phyloP scores from a whole-genome alignment of 2,797 vertebrate species.

The Crenuchus spilurus region DNA sequence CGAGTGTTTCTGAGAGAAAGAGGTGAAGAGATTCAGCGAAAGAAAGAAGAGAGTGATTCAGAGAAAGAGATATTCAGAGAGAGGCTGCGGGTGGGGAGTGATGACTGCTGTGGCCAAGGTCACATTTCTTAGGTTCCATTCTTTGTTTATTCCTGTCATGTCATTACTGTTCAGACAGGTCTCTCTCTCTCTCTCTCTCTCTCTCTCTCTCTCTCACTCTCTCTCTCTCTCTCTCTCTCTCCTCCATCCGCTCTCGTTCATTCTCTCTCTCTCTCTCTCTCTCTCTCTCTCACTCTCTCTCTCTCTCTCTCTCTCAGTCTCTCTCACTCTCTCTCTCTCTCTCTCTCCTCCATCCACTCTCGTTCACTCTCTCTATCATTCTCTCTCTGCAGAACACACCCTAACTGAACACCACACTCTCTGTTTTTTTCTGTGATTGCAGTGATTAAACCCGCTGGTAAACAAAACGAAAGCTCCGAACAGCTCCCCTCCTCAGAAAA shows the following conservation, averaged over 20 bases:
- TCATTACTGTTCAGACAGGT: not conserved
- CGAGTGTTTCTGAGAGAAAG: not conserved
- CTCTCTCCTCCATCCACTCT: not conserved
- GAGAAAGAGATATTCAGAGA: not conserved
- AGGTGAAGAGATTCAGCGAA: not conserved
- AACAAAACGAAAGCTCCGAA: slow-evolving; percentile 43
- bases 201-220: slow-evolving; percentile 3
- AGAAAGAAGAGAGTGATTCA: not conserved
- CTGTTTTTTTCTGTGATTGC: slow-evolving; percentile 25
- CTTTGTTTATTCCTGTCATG: slow-evolving; percentile 10
- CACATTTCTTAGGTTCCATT: slow-evolving; percentile 20
- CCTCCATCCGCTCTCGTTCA: not conserved
- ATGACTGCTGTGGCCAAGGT: slow-evolving; percentile 11
- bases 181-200: not conserved
- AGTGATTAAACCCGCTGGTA: slow-evolving; percentile 37
- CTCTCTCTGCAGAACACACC: slow-evolving; percentile 19
- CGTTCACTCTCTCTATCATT: not conserved
- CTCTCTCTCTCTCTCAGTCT: slow-evolving; percentile 9
- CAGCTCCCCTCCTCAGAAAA: slow-evolving; percentile 28
- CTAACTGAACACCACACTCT: not conserved
- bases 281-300: too few species aligned
- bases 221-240: slow-evolving; percentile 17
- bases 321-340: slow-evolving; percentile 26
- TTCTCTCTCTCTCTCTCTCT: slow-evolving; percentile 5
- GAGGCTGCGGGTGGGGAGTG: slow-evolving; percentile 1